A percentile compares a stretch with the other conserved stretches of the same genome.
Conservation (phyloP, 2,888 invertebrate genomes). For the Slavum lentiscoides region DNA sequence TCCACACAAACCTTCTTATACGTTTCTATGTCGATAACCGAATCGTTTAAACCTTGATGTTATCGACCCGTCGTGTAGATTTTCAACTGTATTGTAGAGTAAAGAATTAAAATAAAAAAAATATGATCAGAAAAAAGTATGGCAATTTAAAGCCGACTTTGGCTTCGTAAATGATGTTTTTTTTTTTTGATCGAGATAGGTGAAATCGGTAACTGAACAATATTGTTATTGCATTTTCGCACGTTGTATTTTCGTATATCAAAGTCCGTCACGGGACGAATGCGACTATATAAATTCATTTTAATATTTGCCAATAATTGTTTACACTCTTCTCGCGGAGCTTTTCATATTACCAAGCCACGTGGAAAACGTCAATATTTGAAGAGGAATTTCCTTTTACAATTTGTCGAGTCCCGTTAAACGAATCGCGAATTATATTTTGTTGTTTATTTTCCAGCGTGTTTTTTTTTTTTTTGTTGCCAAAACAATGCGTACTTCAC, state of each 20-base stretch:
- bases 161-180: too few species aligned
- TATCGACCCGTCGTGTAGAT: too few species aligned
- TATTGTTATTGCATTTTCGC: too few species aligned
- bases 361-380: slow-evolving; percentile 18
- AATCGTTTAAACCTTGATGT: too few species aligned
- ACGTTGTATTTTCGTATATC: not conserved
- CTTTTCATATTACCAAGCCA: not conserved
- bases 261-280: not conserved
- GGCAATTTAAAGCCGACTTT: too few species aligned
- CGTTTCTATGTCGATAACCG: too few species aligned
- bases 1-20: too few species aligned
- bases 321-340: not conserved
- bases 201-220: too few species aligned
- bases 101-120: too few species aligned
- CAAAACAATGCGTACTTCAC: not conserved
- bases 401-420: slow-evolving; percentile 2
- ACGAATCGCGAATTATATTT: slow-evolving; percentile 12
- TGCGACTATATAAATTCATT: not conserved
- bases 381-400: slow-evolving; percentile 1
- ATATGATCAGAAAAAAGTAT: too few species aligned
- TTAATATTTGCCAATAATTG: slow-evolving; percentile 18
- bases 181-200: too few species aligned
- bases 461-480: not conserved
- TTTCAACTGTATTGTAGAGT: too few species aligned
- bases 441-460: not conserved